Conservation (phyloP, 1,140 invertebrate species). For the Maconellicoccus hirsutus region DNA sequence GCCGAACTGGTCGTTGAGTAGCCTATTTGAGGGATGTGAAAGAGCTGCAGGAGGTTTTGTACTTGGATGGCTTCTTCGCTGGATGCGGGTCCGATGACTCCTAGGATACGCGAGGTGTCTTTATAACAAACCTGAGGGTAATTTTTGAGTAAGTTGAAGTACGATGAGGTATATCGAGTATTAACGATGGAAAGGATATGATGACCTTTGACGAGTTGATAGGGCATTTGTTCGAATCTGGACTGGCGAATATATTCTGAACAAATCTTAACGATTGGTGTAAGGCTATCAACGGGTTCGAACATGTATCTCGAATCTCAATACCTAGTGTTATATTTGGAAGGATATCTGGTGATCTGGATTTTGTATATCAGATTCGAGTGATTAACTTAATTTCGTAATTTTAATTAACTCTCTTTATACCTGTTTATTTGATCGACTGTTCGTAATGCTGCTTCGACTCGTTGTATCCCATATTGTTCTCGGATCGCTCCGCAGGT, state of each 20-base stretch:
- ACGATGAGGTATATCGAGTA: too few species aligned
- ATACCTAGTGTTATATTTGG: constrained; percentile 55
- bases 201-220: not conserved
- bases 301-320: constrained; percentile 69
- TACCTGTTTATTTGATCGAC: constrained; percentile 41
- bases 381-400: too few species aligned
- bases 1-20: constrained; percentile 69
- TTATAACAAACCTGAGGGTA: constrained; percentile 30
- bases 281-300: constrained; percentile 63
- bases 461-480: constrained; percentile 65
- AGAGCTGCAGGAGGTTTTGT: constrained; percentile 60
- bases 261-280: constrained; percentile 67
- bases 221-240: not conserved
- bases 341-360: constrained; percentile 36
- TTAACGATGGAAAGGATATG: not conserved
- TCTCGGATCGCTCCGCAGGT: constrained; percentile 54
- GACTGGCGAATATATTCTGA: constrained; percentile 37
- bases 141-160: not conserved
- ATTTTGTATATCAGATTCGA: too few species aligned
- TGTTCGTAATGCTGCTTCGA: constrained; percentile 52
- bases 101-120: constrained; percentile 41
- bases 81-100: constrained; percentile 57
- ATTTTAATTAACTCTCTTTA: too few species aligned
- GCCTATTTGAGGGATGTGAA: constrained; percentile 44
- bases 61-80: constrained; percentile 58